These are phyloP conservation scores for Gila orcuttii DNA, from an alignment of 2,113 vertebrate genomes.

Conservation along the genomic window DNA sequence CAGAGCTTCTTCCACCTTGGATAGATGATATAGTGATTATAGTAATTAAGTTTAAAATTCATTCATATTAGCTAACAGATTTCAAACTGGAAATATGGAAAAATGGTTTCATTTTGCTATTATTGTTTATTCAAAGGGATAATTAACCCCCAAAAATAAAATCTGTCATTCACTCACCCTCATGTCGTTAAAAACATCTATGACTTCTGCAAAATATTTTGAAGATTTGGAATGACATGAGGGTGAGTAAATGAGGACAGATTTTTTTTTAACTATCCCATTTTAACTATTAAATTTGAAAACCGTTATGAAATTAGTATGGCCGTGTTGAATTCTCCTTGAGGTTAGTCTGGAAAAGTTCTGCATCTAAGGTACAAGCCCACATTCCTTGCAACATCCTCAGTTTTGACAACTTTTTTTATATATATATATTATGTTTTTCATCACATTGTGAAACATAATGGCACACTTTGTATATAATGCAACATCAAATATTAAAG, in stretches of 20 bases:
- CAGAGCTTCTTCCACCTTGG: not conserved
- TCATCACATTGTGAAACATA: constrained; percentile 62
- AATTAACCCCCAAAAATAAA: not conserved
- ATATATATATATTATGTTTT: constrained; percentile 9
- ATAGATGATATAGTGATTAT: too few species aligned
- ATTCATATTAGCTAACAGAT: constrained; percentile 1
- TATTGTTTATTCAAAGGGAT: not conserved
- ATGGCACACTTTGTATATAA: constrained; percentile 80
- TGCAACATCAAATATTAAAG: constrained; percentile 79
- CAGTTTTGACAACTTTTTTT: constrained; percentile 59
- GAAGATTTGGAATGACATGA: not conserved
- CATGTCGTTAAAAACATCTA: not conserved
- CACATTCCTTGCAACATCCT: constrained; percentile 49
- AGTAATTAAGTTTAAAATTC: not conserved
- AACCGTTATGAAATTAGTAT: not conserved
- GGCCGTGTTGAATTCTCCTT: not conserved
- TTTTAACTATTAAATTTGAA: not conserved
- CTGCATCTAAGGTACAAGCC: constrained; percentile 36
- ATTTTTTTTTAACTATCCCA: not conserved
- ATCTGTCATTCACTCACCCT: not conserved
- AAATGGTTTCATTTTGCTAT: not conserved
- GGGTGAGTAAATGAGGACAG: not conserved
- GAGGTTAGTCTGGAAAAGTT: constrained; percentile 2
- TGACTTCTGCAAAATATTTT: not conserved
- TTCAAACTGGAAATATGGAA: not conserved